Percentiles rank a stretch among this genome's conserved stretches.
phyloP scores from a whole-genome alignment of 2,113 vertebrate genomes.

The Tringa solitaria region DNA sequence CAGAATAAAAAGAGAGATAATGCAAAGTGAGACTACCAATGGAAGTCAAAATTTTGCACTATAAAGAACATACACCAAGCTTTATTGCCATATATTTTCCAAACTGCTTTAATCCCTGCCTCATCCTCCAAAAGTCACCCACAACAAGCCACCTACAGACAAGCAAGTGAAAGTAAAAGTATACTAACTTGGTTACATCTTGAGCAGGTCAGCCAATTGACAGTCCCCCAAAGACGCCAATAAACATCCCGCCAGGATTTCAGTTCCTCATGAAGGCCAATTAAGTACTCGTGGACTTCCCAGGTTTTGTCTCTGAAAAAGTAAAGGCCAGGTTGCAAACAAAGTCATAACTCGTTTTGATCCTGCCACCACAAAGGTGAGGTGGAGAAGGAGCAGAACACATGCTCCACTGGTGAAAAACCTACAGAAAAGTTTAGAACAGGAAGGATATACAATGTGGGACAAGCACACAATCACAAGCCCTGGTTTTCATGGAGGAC shows the following conservation, averaged over 20 bases:
- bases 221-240: conserved; percentile 95
- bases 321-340: background rate
- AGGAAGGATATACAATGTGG: background rate
- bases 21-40: background rate
- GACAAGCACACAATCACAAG: background rate
- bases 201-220: conserved; percentile 90
- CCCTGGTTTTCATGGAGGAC: too few species aligned
- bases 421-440: background rate
- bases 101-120: background rate
- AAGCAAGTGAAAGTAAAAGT: background rate
- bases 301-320: conserved; percentile 89
- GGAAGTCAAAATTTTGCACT: background rate
- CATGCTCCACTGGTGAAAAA: background rate
- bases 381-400: background rate
- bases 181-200: conserved; percentile 83
- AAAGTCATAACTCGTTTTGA: background rate
- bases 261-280: conserved; percentile 87
- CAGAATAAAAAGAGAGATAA: background rate
- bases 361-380: background rate
- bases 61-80: background rate
- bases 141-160: background rate
- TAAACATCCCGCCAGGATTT: conserved; percentile 96
- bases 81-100: background rate
- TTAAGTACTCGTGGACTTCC: conserved; percentile 92
- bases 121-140: background rate